Evolutionary conservation across 2,113 vertebrate genomes (phyloP).

Genomic region (Erpornis zantholeuca): DNA sequence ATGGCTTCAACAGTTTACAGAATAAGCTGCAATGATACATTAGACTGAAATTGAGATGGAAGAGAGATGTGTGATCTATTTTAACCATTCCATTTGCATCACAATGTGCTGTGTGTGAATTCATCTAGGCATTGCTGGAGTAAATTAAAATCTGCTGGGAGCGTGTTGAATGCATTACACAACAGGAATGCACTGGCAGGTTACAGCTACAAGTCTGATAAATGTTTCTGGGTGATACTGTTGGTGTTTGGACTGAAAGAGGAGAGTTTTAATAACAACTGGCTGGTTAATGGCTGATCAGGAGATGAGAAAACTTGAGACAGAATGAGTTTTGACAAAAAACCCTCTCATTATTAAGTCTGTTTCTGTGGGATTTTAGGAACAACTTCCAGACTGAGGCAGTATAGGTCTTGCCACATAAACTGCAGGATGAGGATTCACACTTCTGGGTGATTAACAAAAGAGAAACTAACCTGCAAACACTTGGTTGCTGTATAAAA

Average conservation of each 20-base stretch:
- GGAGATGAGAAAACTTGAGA: not conserved
- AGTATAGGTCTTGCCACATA: not conserved
- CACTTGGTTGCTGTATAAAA: not conserved
- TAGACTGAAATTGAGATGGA: slow-evolving; percentile 72
- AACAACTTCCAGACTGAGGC: not conserved
- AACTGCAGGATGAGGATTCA: not conserved
- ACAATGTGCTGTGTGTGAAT: slow-evolving; percentile 40
- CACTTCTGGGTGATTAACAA: not conserved
- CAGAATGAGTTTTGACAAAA: not conserved
- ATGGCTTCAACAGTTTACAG: slow-evolving; percentile 87
- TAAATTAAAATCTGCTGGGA: slow-evolving; percentile 55
- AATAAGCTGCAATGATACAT: slow-evolving; percentile 77
- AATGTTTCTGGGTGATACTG: not conserved
- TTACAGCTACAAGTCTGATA: not conserved
- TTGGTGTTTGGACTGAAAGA: not conserved
- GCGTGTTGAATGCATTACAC: not conserved
- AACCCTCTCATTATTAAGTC: not conserved
- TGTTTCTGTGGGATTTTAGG: not conserved
- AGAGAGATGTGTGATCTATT: slow-evolving; percentile 71
- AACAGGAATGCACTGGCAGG: not conserved
- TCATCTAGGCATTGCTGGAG: slow-evolving; percentile 3
- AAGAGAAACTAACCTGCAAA: not conserved
- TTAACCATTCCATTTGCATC: slow-evolving; percentile 75
- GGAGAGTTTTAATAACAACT: not conserved
- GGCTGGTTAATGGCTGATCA: not conserved